Conservation (phyloP, 1,140 invertebrate species). For the Branchinecta lynchi region DNA sequence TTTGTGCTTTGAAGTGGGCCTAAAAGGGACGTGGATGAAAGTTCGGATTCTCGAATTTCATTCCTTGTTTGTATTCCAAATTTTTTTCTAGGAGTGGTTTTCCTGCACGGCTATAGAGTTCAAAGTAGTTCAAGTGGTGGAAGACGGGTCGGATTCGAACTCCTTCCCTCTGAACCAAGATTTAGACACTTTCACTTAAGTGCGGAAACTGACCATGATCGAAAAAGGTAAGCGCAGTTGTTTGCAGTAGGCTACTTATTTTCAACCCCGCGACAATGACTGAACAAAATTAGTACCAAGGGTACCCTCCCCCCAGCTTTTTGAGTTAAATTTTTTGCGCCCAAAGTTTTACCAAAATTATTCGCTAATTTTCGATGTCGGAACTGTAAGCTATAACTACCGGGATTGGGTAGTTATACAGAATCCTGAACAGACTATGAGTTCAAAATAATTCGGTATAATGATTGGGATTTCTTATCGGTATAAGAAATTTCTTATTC, state of each 20-base stretch:
- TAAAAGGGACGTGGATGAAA: neutral
- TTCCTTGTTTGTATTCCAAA: neutral
- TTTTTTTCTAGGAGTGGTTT: constrained; percentile 53
- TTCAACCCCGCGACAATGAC: too few species aligned
- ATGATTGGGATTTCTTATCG: too few species aligned
- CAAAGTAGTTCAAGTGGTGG: constrained; percentile 46
- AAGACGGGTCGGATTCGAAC: constrained; percentile 77
- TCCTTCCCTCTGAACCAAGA: constrained; percentile 67
- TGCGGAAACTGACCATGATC: constrained; percentile 84
- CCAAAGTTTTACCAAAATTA: too few species aligned
- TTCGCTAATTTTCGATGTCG: too few species aligned
- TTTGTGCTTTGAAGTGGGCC: neutral
- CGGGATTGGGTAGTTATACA: too few species aligned
- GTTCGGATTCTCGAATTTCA: neutral
- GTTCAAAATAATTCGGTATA: too few species aligned
- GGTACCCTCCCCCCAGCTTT: too few species aligned
- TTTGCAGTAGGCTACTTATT: neutral
- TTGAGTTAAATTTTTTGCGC: too few species aligned
- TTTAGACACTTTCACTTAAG: constrained; percentile 80
- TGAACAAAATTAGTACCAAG: too few species aligned
- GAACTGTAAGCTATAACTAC: too few species aligned
- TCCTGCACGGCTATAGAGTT: constrained; percentile 84
- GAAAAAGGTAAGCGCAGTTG: constrained; percentile 55
- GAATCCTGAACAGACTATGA: too few species aligned
- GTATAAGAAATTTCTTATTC: too few species aligned